Base-by-base conservation (phyloP, 30 jellyfish, hydroid and myxozoan species). In the Turritopsis rubra region DNA sequence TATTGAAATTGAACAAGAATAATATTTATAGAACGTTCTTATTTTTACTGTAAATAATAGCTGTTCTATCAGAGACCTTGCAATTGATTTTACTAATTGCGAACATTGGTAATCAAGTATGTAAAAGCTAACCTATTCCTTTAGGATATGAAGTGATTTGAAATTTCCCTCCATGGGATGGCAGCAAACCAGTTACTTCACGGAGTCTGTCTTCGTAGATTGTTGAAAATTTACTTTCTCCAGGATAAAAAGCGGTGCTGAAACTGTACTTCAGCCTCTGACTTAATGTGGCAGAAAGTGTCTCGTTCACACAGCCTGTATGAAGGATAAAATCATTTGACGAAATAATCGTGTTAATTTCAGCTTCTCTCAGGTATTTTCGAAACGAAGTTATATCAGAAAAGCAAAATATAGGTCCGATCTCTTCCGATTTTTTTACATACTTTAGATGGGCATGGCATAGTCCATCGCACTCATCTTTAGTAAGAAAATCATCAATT, bases 181-280 rank as follows among this genome's bases (percentile, higher is more conserved):
- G 73, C 19, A 86, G 79, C 65, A 90, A 83, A 26, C 93, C 88
- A 18, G 97, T 86, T 1, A 86, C 85, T 26, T 80, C 21, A 73
- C 83, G 95, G 8, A 90, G 78, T 54, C 71, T 88, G 29, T 81
- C 81, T 72, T 83, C 97, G 83, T 65, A 90, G 20, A 65, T 24
- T 8, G 66, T n/a, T 18, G 97, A 75, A 83, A 90, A 90, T 54
- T 86, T 86, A 70, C 95, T 90, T 27, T 90, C 97, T 28, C 90
- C 93, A 28, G 90, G 87, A 80, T 90, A 90, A 80, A 90, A 90
- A 26, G 96, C 97, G 13, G 97, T 90, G 66, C 97, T 90, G 80
- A 52, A 85, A 66, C 97, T 90, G 81, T 52, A 90, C 28, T 68
- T 72, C 52, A 90, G 79, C 29, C 79, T 78, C 21, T 85, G 84